Evolutionary conservation across 2,113 vertebrate genomes (phyloP), one percentile per base, ranked within the genome.

Genomic region (Phrynosoma platyrhinos): DNA sequence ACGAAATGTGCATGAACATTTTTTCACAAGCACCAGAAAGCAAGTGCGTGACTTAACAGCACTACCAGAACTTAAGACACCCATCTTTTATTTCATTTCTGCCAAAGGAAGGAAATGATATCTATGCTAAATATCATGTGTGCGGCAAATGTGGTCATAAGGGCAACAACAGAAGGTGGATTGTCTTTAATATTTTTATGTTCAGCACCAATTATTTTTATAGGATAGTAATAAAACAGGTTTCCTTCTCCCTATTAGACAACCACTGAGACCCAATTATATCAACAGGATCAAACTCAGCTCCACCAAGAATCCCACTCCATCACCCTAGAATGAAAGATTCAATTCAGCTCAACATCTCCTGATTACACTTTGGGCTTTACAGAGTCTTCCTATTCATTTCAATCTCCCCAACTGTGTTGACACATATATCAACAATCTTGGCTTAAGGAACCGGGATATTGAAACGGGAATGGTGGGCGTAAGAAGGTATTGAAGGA

Each of bases 131-230:
- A 10, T 62, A 74, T 69, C 40, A 85, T 58, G 88, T 8, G 2
- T 32, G 32, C 58, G 71, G 21, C 81, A 92, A 83, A 64, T 84
- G n/a, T 64, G 89, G n/a, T 89, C 90, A 84, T 74, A 64, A 2
- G 1, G 3, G 0, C 8, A 55, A 68, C 21, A 40, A 85, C 87
- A 91, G 53, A 82, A 87, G 0, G 79, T 0, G 72, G 0, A 71
- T 25, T 68, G 55, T 87, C 62, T 84, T 88, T 86, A 90, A 4
- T 89, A 88, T 16, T 53, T 3, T 83, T 91, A 90, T 82, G 92
- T 66, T 32, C 36, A 78, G 85, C 91, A n/a, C 62, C 82, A 80
- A 90, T 91, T 91, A 85, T 89, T 87, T 92, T 91, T 53, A 91
- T 25, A 21, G 91, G 83, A 53, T 27, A 91, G 86, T 80, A 77